Evolutionary conservation across 2,888 invertebrate genomes (phyloP).

Genomic region (Drosophila greeni): DNA sequence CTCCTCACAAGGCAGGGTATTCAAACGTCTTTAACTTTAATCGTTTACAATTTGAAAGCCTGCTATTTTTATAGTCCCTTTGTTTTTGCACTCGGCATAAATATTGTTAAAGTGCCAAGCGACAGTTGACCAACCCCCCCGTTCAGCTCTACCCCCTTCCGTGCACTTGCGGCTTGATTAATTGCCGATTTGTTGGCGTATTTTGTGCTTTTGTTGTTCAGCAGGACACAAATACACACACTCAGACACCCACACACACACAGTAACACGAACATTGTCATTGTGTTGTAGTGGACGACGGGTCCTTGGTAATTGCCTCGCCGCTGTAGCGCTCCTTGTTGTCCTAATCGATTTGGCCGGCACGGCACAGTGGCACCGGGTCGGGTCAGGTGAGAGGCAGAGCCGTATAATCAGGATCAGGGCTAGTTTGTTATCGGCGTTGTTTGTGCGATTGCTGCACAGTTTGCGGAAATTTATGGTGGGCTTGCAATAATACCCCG

Average conservation of each 20-base stretch:
- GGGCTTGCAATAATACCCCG: conserved; percentile 70
- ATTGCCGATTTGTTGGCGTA: conserved; percentile 72
- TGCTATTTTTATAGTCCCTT: conserved; percentile 45
- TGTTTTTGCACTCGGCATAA: conserved; percentile 55
- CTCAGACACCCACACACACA: conserved; percentile 16
- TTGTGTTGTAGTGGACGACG: conserved; percentile 51
- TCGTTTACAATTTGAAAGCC: conserved; percentile 1
- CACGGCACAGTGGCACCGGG: conserved; percentile 22
- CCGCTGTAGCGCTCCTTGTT: conserved; percentile 68
- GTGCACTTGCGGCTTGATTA: conserved; percentile 61
- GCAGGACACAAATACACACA: conserved; percentile 25
- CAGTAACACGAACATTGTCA: conserved; percentile 55
- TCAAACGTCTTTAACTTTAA: neutral
- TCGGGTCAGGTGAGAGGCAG: conserved; percentile 37
- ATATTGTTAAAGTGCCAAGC: conserved; percentile 69
- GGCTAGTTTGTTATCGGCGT: conserved; percentile 43
- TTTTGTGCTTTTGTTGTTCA: conserved; percentile 49
- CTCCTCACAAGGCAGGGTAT: neutral
- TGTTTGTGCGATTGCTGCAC: conserved; percentile 60
- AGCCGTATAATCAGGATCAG: conserved; percentile 31
- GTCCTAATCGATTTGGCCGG: conserved; percentile 68
- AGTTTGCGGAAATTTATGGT: conserved; percentile 68
- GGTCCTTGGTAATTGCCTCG: conserved; percentile 70
- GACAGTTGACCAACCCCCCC: conserved; percentile 45
- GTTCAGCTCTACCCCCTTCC: conserved; percentile 12